Evolutionary conservation across 2,113 vertebrate genomes (phyloP).

Genomic region (Barnardius zonarius): DNA sequence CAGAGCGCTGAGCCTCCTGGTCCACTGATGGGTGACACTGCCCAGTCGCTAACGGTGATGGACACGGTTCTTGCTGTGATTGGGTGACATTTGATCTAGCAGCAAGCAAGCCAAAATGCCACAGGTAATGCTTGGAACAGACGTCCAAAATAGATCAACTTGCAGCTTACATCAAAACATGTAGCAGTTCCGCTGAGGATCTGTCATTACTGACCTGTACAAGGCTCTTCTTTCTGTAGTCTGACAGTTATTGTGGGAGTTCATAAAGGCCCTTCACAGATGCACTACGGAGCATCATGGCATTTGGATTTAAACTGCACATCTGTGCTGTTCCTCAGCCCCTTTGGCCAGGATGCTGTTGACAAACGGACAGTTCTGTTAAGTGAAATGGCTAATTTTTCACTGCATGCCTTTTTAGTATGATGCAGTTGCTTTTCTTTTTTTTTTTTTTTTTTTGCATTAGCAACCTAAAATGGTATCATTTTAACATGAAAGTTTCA

Average conservation of each 20-base stretch:
- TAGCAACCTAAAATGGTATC: background rate
- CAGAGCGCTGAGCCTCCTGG: background rate
- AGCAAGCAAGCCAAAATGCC: slow-evolving; percentile 30
- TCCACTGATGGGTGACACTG: slow-evolving; percentile 32
- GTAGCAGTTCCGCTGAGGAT: background rate
- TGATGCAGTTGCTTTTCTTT: too few species aligned
- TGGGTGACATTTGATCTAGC: slow-evolving; percentile 42
- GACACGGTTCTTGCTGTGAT: slow-evolving; percentile 1
- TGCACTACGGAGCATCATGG: background rate
- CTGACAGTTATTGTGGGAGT: background rate
- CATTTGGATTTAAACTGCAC: background rate
- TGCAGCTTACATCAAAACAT: background rate
- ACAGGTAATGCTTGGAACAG: slow-evolving; percentile 22
- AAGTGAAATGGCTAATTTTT: background rate
- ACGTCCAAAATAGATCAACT: background rate
- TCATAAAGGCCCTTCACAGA: background rate
- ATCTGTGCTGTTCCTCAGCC: background rate
- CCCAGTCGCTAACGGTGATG: background rate
- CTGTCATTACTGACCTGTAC: background rate
- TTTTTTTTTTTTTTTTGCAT: background rate
- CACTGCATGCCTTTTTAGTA: background rate
- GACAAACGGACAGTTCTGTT: background rate
- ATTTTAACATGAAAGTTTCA: background rate
- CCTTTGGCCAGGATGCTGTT: background rate
- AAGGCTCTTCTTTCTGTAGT: background rate